These are phyloP conservation scores for Prunella himalayana DNA, from an alignment of 2,113 vertebrate genomes.

Conservation along the genomic window DNA sequence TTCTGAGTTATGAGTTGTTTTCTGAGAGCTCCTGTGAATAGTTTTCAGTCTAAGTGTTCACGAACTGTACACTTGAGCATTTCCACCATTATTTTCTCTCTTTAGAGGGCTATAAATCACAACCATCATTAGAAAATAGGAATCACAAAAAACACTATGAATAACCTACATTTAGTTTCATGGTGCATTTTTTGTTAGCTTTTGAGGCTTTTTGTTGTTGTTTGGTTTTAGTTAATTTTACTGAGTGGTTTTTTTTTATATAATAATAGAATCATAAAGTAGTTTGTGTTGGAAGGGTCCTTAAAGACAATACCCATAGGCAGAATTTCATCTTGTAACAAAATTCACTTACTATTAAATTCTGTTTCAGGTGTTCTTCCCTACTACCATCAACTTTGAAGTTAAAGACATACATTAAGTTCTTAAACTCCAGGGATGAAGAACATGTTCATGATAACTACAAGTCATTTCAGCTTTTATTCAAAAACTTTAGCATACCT, in stretches of 20 bases:
- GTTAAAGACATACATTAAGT: background rate
- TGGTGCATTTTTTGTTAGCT: background rate
- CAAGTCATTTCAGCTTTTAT: background rate
- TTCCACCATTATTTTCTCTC: background rate
- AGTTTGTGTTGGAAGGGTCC: background rate
- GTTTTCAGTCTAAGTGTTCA: background rate
- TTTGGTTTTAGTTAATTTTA: background rate
- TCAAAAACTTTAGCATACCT: background rate
- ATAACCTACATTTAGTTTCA: background rate
- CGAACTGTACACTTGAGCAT: background rate
- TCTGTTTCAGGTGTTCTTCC: background rate
- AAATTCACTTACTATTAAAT: background rate
- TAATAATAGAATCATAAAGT: too few relatives aligned
- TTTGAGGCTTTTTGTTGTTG: background rate
- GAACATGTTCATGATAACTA: background rate
- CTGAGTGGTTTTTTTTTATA: fast-evolving
- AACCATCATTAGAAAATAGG: background rate
- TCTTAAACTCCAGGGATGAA: background rate
- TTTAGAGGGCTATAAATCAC: background rate
- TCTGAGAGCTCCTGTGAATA: background rate
- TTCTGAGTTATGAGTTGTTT: background rate
- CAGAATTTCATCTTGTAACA: background rate
- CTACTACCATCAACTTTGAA: background rate
- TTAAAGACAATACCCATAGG: background rate
- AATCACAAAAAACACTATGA: background rate